Percentiles rank a stretch among this genome's conserved stretches.
These are phyloP conservation scores for Neodiprion pinetum DNA, from an alignment of 1,140 invertebrate species.

Conservation along the genomic window DNA sequence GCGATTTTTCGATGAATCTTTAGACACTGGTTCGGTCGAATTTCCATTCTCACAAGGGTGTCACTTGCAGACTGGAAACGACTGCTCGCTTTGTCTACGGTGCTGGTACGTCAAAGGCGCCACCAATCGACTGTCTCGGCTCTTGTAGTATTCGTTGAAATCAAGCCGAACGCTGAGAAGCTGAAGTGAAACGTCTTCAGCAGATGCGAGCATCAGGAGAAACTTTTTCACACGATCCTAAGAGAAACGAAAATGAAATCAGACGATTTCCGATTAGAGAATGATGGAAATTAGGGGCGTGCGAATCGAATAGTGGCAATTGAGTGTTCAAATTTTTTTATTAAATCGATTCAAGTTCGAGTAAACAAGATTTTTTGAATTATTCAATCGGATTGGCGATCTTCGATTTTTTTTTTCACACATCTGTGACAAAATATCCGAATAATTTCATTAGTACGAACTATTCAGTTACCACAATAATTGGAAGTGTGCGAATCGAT, in stretches of 20 bases:
- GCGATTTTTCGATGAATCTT: conserved; percentile 15
- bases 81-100: conserved; percentile 67
- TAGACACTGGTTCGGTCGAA: conserved; percentile 18
- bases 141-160: conserved; percentile 91
- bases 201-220: conserved; percentile 78
- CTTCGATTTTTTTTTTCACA: not conserved
- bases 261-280: conserved; percentile 19
- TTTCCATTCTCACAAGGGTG: conserved; percentile 17
- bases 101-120: conserved; percentile 79
- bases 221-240: conserved; percentile 81
- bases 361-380: not conserved
- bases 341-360: not conserved
- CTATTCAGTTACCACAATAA: too few relatives aligned
- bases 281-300: not conserved
- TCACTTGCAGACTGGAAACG: conserved; percentile 52
- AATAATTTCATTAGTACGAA: too few relatives aligned
- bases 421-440: too few relatives aligned
- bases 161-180: conserved; percentile 89
- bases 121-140: conserved; percentile 75
- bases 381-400: conserved; percentile 28
- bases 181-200: conserved; percentile 81
- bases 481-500: too few relatives aligned
- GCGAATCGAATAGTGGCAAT: not conserved
- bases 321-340: conserved; percentile 10
- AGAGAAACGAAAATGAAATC: conserved; percentile 31